Percentiles rank a stretch among this genome's conserved stretches.
These are phyloP conservation scores for Notospermus geniculatus DNA, from an alignment of 1,140 invertebrate genomes.

Conservation along the genomic window DNA sequence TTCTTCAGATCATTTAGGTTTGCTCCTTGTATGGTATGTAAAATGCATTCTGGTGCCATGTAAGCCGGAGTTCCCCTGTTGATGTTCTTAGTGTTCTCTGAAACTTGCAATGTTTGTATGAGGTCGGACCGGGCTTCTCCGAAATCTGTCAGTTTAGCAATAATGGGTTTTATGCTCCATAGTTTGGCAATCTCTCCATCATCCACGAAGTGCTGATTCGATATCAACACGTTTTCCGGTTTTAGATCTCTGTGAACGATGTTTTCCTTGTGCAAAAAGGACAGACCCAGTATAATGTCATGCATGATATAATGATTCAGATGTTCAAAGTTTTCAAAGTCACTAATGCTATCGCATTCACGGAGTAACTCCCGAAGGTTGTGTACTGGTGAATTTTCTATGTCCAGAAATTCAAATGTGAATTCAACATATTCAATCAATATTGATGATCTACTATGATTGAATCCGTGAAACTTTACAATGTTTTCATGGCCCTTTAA, in stretches of 20 bases:
- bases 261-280: not conserved
- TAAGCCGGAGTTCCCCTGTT: not conserved
- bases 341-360: not conserved
- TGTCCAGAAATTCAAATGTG: no score
- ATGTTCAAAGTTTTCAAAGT: not conserved
- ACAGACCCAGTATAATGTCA: not conserved
- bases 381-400: no score
- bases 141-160: slow-evolving; percentile 1
- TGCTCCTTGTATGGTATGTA: not conserved
- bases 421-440: no score
- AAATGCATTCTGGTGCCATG: not conserved
- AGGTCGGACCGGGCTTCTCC: not conserved
- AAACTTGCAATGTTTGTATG: not conserved
- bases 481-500: no score
- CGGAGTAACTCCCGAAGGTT: no score
- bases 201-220: not conserved
- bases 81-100: not conserved
- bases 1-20: not conserved
- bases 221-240: not conserved
- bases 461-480: no score
- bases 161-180: not conserved
- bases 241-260: not conserved
- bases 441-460: no score
- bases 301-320: not conserved
- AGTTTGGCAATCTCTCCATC: not conserved